These are phyloP conservation scores for Alces alces DNA, from an alignment of 2,113 vertebrate species.

Conservation along the genomic window DNA sequence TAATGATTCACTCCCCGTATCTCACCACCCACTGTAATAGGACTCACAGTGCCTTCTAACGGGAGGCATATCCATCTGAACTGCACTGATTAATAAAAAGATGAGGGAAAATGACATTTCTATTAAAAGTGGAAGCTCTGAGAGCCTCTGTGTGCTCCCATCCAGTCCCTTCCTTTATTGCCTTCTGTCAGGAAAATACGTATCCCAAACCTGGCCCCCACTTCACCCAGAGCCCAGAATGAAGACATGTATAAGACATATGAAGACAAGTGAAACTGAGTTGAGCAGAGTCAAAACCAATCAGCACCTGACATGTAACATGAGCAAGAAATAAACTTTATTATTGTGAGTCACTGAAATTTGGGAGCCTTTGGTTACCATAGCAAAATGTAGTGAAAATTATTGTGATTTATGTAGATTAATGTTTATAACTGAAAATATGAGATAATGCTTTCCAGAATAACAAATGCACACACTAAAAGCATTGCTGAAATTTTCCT, in stretches of 20 bases:
- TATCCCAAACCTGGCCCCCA: fast-evolving
- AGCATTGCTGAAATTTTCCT: neutral
- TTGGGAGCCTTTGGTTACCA: neutral
- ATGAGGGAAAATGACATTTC: neutral
- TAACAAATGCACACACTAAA: neutral
- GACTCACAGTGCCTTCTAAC: neutral
- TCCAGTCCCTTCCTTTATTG: neutral
- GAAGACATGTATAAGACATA: neutral
- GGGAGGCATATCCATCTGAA: neutral
- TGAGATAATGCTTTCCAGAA: neutral
- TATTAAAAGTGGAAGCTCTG: neutral
- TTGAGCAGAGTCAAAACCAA: neutral
- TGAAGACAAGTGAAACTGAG: neutral
- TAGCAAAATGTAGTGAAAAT: neutral
- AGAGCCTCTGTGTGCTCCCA: fast-evolving
- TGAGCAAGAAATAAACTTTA: neutral
- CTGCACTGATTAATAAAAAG: neutral
- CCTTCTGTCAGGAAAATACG: neutral
- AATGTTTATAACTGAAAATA: neutral
- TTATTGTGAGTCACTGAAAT: neutral
- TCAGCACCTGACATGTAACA: neutral
- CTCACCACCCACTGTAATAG: too few species aligned
- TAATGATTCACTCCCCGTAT: neutral
- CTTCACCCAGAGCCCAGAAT: neutral
- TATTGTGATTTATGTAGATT: neutral